Base-by-base conservation (phyloP, 1,140 invertebrate genomes). In the Drosophila saltans region DNA sequence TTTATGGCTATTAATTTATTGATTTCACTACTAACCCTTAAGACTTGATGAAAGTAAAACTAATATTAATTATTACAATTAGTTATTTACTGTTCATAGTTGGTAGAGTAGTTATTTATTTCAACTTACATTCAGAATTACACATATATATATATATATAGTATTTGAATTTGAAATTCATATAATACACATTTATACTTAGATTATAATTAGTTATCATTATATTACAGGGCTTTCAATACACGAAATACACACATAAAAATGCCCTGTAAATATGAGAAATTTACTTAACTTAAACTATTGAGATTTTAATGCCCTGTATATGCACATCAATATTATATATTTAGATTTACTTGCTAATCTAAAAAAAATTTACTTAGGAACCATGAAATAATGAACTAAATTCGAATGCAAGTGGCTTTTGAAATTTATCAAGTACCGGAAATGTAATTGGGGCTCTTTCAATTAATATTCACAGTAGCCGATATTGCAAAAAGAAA, bases 371-470 rank as follows among this genome's bases (percentile, higher is more conserved):
- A 16, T 52, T 52, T 52, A 26, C 26, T 56, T 77, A 71, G 75
- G 74, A 78, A 77, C 73, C 76, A 26, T 60, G 6, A 11, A 41
- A 30, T 43, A 43, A 28, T 36, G 41, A 75, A 70, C 66, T 72
- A 56, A 70, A 66, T 66, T 60, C n/a, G 56, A 39, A 75, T 75
- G 55, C 41, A 69, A 66, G 61, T 52, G 26, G 39, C 64, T 26
- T 64, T 21, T 60, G 36, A 43, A 43, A 40, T 56, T 68, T 73
- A 78, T 88, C 84, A 83, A 83, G 67, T 80, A 72, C 57, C 83
- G 74, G 84, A 75, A 84, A 90, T 89, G 70, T 78, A 89, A 89
- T 89, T 89, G 84, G 84, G 84, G 84, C 84, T 89, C 84, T 60
- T 75, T 84, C 84, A 89, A 89, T 90, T 89, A 90, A 16, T 16